Percentiles rank a stretch among this genome's conserved stretches.
Evolutionary conservation across 2,888 invertebrate genomes (phyloP).

Genomic region (Zygaena filipendulae): DNA sequence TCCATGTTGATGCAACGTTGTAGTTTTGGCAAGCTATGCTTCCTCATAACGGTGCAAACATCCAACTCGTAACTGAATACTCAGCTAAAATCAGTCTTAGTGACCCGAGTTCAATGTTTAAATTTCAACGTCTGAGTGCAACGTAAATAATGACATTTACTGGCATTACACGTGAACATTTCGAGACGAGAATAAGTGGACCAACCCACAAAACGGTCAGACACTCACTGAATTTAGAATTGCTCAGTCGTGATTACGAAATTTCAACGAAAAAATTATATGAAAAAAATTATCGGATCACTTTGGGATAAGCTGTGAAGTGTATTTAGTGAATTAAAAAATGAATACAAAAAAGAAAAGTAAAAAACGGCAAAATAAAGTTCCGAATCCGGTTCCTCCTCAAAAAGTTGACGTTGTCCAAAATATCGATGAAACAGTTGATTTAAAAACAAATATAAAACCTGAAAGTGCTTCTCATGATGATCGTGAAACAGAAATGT

Average conservation of each 20-base stretch:
- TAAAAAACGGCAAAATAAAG: conserved; percentile 38
- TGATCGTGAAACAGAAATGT: conserved; percentile 25
- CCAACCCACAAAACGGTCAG: conserved; percentile 46
- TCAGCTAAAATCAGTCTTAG: conserved; percentile 14
- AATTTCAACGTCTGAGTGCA: conserved; percentile 1
- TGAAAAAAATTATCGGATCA: not conserved
- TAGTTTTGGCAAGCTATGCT: conserved; percentile 31
- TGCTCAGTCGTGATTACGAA: conserved; percentile 31
- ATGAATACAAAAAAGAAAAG: conserved; percentile 56
- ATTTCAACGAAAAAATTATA: conserved; percentile 10
- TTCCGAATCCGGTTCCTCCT: conserved; percentile 24
- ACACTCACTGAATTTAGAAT: conserved; percentile 44
- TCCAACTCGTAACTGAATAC: conserved; percentile 1
- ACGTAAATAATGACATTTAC: conserved; percentile 41
- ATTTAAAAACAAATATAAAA: not conserved
- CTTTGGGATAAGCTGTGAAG: not conserved
- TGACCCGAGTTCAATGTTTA: conserved; percentile 2
- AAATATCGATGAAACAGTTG: too few relatives aligned
- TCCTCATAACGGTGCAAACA: conserved; percentile 20
- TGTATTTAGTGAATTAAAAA: conserved; percentile 14
- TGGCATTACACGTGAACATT: conserved; percentile 36
- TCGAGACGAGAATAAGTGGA: conserved; percentile 44
- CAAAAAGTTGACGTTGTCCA: conserved; percentile 17
- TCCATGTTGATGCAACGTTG: conserved; percentile 22
- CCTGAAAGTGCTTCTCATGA: conserved; percentile 7